These are phyloP conservation scores for Scaeva pyrastri DNA, from an alignment of 2,888 invertebrate species.

Conservation along the genomic window DNA sequence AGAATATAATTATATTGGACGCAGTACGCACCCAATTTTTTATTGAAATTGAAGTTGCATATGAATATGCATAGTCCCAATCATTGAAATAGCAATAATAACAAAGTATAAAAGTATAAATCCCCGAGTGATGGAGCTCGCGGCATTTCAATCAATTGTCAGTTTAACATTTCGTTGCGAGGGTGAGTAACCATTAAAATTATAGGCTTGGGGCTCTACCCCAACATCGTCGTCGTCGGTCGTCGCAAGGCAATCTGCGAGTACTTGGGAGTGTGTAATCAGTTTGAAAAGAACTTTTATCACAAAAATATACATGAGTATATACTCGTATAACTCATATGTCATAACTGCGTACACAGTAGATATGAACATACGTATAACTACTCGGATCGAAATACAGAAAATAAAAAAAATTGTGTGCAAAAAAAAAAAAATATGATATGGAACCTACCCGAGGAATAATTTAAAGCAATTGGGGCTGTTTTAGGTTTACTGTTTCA, in stretches of 20 bases:
- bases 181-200: constrained; percentile 47
- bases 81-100: constrained; percentile 13
- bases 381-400: neutral
- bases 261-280: constrained; percentile 37
- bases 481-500: constrained; percentile 22
- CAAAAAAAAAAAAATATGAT: neutral
- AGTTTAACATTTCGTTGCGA: constrained; percentile 10
- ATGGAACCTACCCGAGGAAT: constrained; percentile 28
- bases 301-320: constrained; percentile 15
- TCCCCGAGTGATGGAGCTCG: neutral
- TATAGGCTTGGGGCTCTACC: constrained; percentile 37
- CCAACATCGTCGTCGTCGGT: too few relatives aligned
- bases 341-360: neutral
- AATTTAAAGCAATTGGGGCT: constrained; percentile 33
- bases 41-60: constrained; percentile 24
- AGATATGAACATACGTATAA: neutral
- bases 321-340: neutral
- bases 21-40: constrained; percentile 32
- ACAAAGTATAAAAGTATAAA: constrained; percentile 23
- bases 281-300: constrained; percentile 52
- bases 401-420: neutral
- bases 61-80: neutral
- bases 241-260: too few relatives aligned
- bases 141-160: constrained; percentile 22
- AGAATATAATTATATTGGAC: constrained; percentile 5